phyloP scores from a whole-genome alignment of 2,113 vertebrate genomes.

The Lagenorhynchus albirostris region DNA sequence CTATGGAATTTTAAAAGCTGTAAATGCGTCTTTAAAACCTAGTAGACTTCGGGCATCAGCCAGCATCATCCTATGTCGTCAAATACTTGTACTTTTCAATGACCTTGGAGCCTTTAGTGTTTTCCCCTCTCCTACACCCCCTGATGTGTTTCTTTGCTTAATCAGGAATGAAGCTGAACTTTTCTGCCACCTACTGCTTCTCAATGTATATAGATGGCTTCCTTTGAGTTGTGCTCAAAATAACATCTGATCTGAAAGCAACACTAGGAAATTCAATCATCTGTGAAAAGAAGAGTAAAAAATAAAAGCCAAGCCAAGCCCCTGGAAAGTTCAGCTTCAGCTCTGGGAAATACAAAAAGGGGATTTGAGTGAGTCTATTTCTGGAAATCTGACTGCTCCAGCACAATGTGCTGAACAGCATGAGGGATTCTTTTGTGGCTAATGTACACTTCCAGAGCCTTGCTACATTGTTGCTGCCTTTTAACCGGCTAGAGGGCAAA shows the following conservation, averaged over 20 bases:
- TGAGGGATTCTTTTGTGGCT: slow-evolving; percentile 61
- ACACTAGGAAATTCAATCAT: slow-evolving; percentile 39
- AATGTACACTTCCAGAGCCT: background rate
- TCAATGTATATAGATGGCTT: background rate
- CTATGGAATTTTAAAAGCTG: background rate
- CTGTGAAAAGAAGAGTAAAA: slow-evolving; percentile 47
- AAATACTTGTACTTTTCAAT: slow-evolving; percentile 44
- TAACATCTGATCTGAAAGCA: slow-evolving; percentile 60
- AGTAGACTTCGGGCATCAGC: background rate
- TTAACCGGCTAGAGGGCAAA: slow-evolving; percentile 11
- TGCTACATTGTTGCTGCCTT: background rate
- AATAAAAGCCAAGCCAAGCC: slow-evolving; percentile 53
- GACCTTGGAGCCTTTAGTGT: background rate
- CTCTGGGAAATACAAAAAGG: slow-evolving; percentile 51
- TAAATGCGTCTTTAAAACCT: background rate
- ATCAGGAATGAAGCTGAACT: slow-evolving; percentile 49
- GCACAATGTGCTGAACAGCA: slow-evolving; percentile 49
- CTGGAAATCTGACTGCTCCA: slow-evolving; percentile 41
- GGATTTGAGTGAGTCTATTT: slow-evolving; percentile 61
- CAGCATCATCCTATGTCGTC: background rate
- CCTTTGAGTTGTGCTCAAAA: slow-evolving; percentile 49
- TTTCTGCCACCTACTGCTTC: slow-evolving; percentile 47
- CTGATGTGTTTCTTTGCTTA: slow-evolving; percentile 51
- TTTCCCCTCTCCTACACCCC: background rate
- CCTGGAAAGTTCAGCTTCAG: slow-evolving; percentile 58